Evolutionary conservation across 2,888 invertebrate species (phyloP).

Genomic region (Serrognathus titanus): DNA sequence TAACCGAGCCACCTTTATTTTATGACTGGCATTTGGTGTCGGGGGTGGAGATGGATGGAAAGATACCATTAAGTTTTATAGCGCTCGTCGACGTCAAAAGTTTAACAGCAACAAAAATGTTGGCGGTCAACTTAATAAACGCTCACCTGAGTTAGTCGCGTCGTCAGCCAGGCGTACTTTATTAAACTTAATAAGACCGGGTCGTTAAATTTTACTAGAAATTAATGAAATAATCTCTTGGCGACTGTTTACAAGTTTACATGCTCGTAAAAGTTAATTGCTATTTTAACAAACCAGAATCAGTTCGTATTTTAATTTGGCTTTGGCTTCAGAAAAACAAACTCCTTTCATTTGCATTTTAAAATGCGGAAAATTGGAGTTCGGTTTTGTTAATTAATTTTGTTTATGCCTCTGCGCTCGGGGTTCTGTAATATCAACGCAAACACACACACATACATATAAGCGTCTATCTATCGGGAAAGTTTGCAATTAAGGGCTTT

Average conservation of each 20-base stretch:
- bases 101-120: too few relatives aligned
- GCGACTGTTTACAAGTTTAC: background rate
- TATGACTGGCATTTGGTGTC: constrained; percentile 14
- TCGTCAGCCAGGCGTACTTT: background rate
- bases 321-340: too few relatives aligned
- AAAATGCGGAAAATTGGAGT: too few relatives aligned
- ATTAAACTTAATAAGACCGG: background rate
- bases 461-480: too few relatives aligned
- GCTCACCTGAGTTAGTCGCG: background rate
- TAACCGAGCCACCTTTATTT: constrained; percentile 9
- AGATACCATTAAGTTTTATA: constrained; percentile 26
- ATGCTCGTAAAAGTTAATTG: background rate
- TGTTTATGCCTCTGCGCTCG: too few relatives aligned
- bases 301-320: background rate
- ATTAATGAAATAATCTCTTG: background rate
- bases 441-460: too few relatives aligned
- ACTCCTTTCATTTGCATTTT: too few relatives aligned
- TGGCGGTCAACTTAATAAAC: too few relatives aligned
- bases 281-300: background rate
- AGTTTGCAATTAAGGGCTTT: background rate
- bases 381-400: too few relatives aligned
- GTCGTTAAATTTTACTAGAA: background rate
- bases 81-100: background rate
- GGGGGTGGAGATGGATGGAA: constrained; percentile 18
- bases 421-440: too few relatives aligned